Base-by-base conservation (phyloP, 2,797 vertebrate species). In the Enteromius unitaeniatus region DNA sequence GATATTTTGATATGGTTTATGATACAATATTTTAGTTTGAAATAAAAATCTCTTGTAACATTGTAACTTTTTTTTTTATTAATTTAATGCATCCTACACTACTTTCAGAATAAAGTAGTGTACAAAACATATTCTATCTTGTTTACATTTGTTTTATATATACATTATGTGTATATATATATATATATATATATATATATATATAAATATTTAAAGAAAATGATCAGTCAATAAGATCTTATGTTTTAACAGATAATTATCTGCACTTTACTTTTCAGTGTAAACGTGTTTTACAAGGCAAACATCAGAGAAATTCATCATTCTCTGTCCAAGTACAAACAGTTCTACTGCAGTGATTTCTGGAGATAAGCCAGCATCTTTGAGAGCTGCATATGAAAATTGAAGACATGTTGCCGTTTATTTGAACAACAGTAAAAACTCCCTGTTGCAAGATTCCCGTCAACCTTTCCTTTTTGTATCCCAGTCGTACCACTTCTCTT, bases 401-500 rank as follows among this genome's bases (percentile, higher is more conserved):
- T 19, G n/a, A 73, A n/a, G 60, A 31, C 42, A 40, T 15, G 14
- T 45, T 34, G 4, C 9, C 7, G 68, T 82, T 82, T 74, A 64
- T 49, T 49, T 31, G n/a, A 80, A 19, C 6, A 72, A 42, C 67
- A 17, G 51, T 72, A 69, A 81, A 72, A 42, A 40, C 7, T 10
- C 19, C 2, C 15, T 68, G 21, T 11, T 19, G 45, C 17, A 19
- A 9, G 17, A 82, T 75, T 82, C 40, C 49, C 26, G 45, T 77
- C 34, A 55, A 7, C 34, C 81, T n/a, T n/a, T 77, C 51, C 37
- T 37, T 40, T 69, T 51, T 17, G 34, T 60, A 21, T 62, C 70
- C 45, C 76, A 78, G 7, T 40, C 55, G 13, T 37, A 42, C 53
- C 37, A 21, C 26, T 26, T 26, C 26, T 4, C 14, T 19, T 11